Evolutionary conservation across 2,888 invertebrate species (phyloP).

Genomic region (Andrena dorsata): DNA sequence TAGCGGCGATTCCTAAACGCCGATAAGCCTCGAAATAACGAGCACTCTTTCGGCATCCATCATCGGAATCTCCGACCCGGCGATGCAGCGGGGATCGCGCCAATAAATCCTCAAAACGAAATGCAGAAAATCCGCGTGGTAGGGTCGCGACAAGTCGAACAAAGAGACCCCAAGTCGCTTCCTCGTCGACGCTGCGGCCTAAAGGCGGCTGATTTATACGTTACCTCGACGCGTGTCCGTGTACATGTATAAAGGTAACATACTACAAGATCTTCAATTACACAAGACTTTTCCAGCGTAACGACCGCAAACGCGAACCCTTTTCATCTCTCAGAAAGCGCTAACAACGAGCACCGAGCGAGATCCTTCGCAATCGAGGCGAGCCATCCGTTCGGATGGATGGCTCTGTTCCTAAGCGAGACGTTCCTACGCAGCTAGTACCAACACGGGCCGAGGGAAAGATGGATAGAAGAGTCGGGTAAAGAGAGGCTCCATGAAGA

Average conservation of each 20-base stretch:
- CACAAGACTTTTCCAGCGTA: constrained; percentile 61
- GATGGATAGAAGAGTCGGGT: constrained; percentile 7
- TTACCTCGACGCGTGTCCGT: constrained; percentile 38
- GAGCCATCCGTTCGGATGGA: constrained; percentile 49
- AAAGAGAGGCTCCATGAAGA: not conserved
- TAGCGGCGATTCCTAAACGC: constrained; percentile 1
- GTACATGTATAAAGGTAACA: constrained; percentile 46
- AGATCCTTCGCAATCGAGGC: constrained; percentile 57
- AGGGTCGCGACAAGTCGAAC: constrained; percentile 41
- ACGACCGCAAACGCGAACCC: constrained; percentile 55
- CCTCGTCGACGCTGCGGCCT: constrained; percentile 33
- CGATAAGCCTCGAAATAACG: constrained; percentile 19
- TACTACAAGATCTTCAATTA: constrained; percentile 54
- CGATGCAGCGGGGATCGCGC: constrained; percentile 32
- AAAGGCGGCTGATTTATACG: constrained; percentile 62
- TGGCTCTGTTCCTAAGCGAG: constrained; percentile 50
- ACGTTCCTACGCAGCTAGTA: constrained; percentile 45
- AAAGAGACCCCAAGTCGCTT: constrained; percentile 40
- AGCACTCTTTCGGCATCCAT: constrained; percentile 31
- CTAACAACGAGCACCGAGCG: constrained; percentile 58
- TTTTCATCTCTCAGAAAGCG: constrained; percentile 56
- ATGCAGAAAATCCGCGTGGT: constrained; percentile 32
- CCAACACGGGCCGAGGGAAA: constrained; percentile 10
- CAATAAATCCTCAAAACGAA: constrained; percentile 51
- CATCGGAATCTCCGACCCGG: constrained; percentile 16